Conservation (phyloP, 2,888 invertebrate genomes). For the Bursaphelenchus okinawaensis region DNA sequence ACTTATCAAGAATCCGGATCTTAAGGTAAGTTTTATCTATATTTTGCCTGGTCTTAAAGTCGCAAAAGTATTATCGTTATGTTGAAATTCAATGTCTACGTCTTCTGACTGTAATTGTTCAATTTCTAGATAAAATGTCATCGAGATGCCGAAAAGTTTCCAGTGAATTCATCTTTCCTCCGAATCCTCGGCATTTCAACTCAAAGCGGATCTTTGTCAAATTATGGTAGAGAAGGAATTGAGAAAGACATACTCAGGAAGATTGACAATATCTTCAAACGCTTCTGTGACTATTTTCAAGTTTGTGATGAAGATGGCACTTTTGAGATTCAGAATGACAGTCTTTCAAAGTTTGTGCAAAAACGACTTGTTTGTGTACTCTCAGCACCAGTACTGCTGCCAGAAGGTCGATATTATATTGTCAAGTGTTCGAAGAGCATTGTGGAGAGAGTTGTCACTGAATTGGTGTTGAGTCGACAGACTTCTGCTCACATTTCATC, state of each 20-base stretch:
- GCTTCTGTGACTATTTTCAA: conserved; percentile 11
- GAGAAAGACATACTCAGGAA: neutral
- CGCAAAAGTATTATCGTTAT: no score
- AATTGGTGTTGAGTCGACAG: conserved; percentile 83
- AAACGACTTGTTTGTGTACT: conserved; percentile 84
- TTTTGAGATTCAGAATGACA: conserved; percentile 40
- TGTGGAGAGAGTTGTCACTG: conserved; percentile 71
- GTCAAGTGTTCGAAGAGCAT: conserved; percentile 76
- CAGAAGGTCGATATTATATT: conserved; percentile 66
- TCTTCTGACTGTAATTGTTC: conserved; percentile 9
- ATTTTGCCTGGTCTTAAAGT: no score
- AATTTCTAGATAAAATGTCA: conserved; percentile 13
- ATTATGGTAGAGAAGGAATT: neutral
- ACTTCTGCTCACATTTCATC: conserved; percentile 82
- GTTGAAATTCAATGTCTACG: no score
- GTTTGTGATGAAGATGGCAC: conserved; percentile 39
- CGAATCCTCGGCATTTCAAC: conserved; percentile 11
- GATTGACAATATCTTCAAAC: conserved; percentile 12
- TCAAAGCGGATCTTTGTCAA: neutral
- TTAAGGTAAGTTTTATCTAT: neutral
- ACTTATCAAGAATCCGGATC: neutral
- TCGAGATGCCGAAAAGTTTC: conserved; percentile 11
- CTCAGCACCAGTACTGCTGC: conserved; percentile 84
- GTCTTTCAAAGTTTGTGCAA: conserved; percentile 75
- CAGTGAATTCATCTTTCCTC: conserved; percentile 20